These are phyloP conservation scores for Hydrophis major DNA, from an alignment of 2,797 vertebrate species.

Conservation along the genomic window DNA sequence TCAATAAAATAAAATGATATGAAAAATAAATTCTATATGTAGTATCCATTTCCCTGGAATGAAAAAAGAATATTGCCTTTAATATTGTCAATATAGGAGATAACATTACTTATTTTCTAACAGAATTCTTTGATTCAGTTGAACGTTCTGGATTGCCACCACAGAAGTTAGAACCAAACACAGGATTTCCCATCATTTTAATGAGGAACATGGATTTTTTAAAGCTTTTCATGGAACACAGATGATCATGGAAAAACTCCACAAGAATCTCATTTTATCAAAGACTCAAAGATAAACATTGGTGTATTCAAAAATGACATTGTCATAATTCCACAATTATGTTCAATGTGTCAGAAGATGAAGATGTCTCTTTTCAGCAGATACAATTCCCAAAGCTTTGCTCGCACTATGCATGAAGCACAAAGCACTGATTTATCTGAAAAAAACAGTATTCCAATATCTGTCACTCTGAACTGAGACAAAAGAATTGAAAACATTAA, in stretches of 20 bases:
- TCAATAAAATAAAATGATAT: not conserved
- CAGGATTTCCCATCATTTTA: not conserved
- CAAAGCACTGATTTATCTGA: not conserved
- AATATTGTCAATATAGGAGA: not conserved
- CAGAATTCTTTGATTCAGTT: not conserved
- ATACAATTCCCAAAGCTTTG: not conserved
- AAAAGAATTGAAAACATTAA: not conserved
- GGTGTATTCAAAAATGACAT: not conserved
- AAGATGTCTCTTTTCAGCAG: not conserved
- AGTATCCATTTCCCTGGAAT: not conserved
- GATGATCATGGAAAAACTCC: not conserved
- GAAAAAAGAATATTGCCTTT: not conserved
- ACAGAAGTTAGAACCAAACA: not conserved
- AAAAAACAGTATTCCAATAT: not conserved
- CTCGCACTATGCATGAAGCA: not conserved
- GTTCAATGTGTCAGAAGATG: not conserved
- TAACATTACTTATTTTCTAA: not conserved
- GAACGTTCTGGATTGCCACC: not conserved
- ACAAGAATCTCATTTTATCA: not conserved
- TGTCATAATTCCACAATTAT: not conserved
- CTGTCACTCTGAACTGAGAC: not conserved
- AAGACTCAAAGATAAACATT: not conserved
- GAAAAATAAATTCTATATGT: not conserved
- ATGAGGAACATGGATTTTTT: not conserved
- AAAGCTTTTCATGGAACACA: not conserved